Evolutionary conservation across 2,888 invertebrate genomes (phyloP).

Genomic region (Eretmocerus hayati): DNA sequence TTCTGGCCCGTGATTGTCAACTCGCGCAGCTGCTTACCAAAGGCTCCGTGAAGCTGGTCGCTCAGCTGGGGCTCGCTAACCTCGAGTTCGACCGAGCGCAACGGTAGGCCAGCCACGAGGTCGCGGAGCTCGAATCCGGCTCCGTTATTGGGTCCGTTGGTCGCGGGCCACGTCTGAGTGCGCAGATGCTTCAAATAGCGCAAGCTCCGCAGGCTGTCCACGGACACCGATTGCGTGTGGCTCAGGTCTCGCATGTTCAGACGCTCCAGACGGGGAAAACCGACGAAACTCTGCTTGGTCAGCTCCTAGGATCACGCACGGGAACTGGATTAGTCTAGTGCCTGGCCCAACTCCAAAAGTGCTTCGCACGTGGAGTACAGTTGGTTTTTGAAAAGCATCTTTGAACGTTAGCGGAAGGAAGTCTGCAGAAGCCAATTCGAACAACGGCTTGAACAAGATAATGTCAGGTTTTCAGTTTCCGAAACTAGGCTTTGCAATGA

Average conservation of each 20-base stretch:
- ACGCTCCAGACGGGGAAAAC: slow-evolving; percentile 63
- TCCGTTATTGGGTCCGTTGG: slow-evolving; percentile 40
- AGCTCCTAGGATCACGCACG: slow-evolving; percentile 60
- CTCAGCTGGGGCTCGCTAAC: slow-evolving; percentile 68
- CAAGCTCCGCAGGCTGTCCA: slow-evolving; percentile 61
- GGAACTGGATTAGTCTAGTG: too few relatives aligned
- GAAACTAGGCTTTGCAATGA: too few relatives aligned
- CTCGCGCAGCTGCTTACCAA: slow-evolving; percentile 71
- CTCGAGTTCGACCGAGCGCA: slow-evolving; percentile 69
- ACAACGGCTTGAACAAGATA: too few relatives aligned
- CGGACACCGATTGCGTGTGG: slow-evolving; percentile 66
- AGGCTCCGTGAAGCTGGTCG: slow-evolving; percentile 68
- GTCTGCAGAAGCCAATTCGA: too few relatives aligned
- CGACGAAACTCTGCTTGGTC: slow-evolving; percentile 63
- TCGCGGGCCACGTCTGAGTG: slow-evolving; percentile 68
- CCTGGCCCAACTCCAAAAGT: too few relatives aligned
- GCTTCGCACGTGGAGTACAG: too few relatives aligned
- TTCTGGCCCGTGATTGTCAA: slow-evolving; percentile 73
- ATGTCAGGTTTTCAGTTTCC: too few relatives aligned
- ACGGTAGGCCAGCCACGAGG: slow-evolving; percentile 62
- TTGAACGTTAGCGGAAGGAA: too few relatives aligned
- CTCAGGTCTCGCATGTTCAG: slow-evolving; percentile 69
- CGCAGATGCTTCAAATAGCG: slow-evolving; percentile 63
- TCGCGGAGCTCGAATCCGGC: slow-evolving; percentile 68
- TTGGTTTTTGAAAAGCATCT: too few relatives aligned